phyloP scores from a whole-genome alignment of 2,888 invertebrate species.

The Polyommatus iphigenia region DNA sequence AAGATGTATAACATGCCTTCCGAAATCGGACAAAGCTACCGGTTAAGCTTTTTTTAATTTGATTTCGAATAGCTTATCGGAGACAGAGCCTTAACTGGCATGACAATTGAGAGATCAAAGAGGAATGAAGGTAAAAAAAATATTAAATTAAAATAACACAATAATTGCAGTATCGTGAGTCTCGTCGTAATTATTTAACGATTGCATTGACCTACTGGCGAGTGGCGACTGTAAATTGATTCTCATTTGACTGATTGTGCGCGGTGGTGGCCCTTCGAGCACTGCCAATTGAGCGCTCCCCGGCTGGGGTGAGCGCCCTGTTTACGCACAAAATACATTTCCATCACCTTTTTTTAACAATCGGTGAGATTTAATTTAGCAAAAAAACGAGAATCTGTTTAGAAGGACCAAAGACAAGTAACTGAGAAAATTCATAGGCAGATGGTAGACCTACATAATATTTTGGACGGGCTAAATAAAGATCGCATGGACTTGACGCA shows the following conservation, averaged over 20 bases:
- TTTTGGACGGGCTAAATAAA: too few relatives aligned
- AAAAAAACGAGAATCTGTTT: background rate
- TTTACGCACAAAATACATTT: slow-evolving; percentile 57
- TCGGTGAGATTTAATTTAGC: background rate
- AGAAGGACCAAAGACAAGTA: background rate
- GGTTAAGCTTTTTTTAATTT: too few relatives aligned
- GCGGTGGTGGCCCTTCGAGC: slow-evolving; percentile 69
- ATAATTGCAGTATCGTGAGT: background rate
- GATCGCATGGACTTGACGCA: too few relatives aligned
- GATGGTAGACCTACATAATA: too few relatives aligned
- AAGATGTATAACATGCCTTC: too few relatives aligned
- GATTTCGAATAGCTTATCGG: too few relatives aligned
- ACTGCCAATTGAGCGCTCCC: slow-evolving; percentile 68
- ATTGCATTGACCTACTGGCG: slow-evolving; percentile 52
- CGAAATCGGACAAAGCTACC: too few relatives aligned
- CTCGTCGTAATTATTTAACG: background rate
- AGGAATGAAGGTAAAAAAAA: background rate
- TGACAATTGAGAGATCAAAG: background rate
- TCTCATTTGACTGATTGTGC: slow-evolving; percentile 77
- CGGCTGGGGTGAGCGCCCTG: slow-evolving; percentile 49
- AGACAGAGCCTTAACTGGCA: background rate
- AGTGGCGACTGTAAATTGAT: slow-evolving; percentile 51
- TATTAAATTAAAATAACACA: background rate
- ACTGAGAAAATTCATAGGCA: background rate
- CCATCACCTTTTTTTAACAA: background rate